Evolutionary conservation across 2,888 invertebrate species (phyloP), one percentile per base, ranked within the genome.

Genomic region (Stramonita haemastoma): DNA sequence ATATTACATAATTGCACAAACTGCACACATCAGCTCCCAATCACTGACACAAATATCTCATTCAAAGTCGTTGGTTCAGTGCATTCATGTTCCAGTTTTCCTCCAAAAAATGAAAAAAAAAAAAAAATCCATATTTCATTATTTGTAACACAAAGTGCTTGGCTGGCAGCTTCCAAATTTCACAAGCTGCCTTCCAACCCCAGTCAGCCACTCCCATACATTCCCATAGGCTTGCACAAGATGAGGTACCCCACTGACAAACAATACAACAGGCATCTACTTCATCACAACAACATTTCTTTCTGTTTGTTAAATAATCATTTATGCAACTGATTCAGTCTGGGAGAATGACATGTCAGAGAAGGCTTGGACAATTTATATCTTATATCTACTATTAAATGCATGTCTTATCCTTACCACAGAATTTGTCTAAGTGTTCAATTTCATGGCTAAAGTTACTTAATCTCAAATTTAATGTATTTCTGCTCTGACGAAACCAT

Each of bases 1-100:
- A 77, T 79, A 29, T 15, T 79, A 79, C 77, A 79, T 79, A 79
- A 79, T 79, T 79, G 77, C 77, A 79, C 77, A 79, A 79, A 73
- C 26, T 79, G 34, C 34, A 32, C 32, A 13, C 32, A 32, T 79
- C 32, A 19, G 32, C 46, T 83, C 13, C 36, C 46, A 83, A 46
- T 26, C 32, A 6, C 17, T 26, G 83, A 46, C 36, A 83, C 83
- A 83, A n/a, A 46, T 83, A 56, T 83, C 32, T 79, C 26, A 79
- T 79, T 79, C n/a, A 73, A 73, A 79, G 34, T 32, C 34, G 77
- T 79, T 79, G 77, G 26, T 34, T 26, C 32, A 79, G 26, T 17
- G 34, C 73, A 73, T 26, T 73, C n/a, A 26, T 32, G 19, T 34
- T 19, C 32, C 13, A 8, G 17, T 32, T 11, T 32, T 17, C 32